Conservation (phyloP, 2,113 vertebrate species). For the Bubo blakistoni region DNA sequence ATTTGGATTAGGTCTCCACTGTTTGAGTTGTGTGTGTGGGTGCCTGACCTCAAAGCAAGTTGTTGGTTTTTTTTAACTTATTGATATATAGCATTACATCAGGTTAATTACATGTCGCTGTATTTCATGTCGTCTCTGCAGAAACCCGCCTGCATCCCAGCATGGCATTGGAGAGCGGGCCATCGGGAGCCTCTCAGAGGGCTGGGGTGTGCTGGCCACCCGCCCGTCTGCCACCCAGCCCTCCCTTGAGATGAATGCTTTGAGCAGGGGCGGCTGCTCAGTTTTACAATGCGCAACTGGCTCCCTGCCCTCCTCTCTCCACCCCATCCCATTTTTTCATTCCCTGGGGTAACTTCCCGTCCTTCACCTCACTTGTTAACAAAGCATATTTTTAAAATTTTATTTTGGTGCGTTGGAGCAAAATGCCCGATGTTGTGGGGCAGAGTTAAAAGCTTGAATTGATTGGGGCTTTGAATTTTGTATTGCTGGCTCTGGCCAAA, state of each 20-base stretch:
- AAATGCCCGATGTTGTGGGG: rapidly evolving
- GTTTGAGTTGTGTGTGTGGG: slow-evolving; percentile 65
- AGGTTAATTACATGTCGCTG: slow-evolving; percentile 52
- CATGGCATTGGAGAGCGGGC: background rate
- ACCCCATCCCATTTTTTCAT: background rate
- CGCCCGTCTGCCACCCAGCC: background rate
- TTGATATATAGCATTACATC: slow-evolving; percentile 71
- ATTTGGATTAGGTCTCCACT: slow-evolving; percentile 71
- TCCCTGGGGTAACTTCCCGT: background rate
- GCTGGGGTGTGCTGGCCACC: background rate
- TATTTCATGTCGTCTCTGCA: slow-evolving; percentile 51
- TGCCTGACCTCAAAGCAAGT: slow-evolving; percentile 69
- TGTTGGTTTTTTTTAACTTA: slow-evolving; percentile 57
- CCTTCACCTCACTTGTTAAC: background rate
- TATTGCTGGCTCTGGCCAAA: background rate
- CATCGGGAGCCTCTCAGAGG: background rate
- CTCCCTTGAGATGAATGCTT: background rate
- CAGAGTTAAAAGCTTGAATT: background rate
- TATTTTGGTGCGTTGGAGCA: background rate
- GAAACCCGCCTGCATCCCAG: background rate
- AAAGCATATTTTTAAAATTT: background rate
- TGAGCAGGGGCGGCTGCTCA: background rate
- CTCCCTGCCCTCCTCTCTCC: background rate
- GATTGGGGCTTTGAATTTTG: background rate
- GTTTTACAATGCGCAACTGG: background rate